phyloP scores from a whole-genome alignment of 2,888 invertebrate species.

The Nasonia oneida region DNA sequence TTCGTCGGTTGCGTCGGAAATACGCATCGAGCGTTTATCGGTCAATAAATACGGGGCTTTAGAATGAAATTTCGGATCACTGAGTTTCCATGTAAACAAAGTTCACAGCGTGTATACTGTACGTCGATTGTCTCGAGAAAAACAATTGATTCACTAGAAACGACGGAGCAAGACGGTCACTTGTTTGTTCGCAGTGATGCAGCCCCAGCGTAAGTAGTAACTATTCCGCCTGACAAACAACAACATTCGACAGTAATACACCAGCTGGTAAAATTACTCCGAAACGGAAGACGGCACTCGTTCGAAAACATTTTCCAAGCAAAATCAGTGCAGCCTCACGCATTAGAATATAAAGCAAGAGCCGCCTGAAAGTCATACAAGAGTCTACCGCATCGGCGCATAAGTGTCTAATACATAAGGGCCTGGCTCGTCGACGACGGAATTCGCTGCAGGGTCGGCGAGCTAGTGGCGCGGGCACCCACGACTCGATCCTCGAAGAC shows the following conservation, averaged over 20 bases:
- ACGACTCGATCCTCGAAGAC: slow-evolving; percentile 71
- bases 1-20: not conserved
- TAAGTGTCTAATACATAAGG: not conserved
- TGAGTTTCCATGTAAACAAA: not conserved
- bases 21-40: not conserved
- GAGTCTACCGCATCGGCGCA: not conserved
- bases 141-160: not conserved
- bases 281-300: no score
- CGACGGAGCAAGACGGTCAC: not conserved
- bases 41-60: not conserved
- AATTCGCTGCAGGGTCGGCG: slow-evolving; percentile 54
- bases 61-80: not conserved
- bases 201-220: not conserved
- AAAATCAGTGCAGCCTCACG: not conserved
- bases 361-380: not conserved
- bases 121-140: not conserved
- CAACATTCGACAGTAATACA: no score
- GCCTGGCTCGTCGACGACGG: slow-evolving; percentile 40
- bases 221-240: no score
- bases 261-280: no score
- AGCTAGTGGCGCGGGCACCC: slow-evolving; percentile 67
- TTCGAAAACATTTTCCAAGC: not conserved
- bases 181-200: slow-evolving; percentile 1
- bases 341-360: not conserved
- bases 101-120: not conserved